Percentiles rank a stretch among this genome's conserved stretches.
phyloP scores from a whole-genome alignment of 2,113 vertebrate genomes.

The Entelurus aequoreus region DNA sequence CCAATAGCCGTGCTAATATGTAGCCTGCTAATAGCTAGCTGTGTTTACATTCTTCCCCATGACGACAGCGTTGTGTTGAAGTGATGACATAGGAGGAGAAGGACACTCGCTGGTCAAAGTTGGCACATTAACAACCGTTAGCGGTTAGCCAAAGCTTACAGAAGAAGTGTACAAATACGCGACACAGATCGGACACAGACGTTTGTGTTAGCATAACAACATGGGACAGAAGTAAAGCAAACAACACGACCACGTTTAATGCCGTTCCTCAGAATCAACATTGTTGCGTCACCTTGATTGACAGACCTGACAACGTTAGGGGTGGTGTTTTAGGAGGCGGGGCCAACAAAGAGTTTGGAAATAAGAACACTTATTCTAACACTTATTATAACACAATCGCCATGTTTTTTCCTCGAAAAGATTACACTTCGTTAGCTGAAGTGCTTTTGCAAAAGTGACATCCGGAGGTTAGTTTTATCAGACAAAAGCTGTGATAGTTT shows the following conservation, averaged over 20 bases:
- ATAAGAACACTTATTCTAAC: too few species aligned
- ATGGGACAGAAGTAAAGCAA: background rate
- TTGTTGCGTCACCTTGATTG: too few species aligned
- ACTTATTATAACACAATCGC: too few species aligned
- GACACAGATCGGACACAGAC: slow-evolving; percentile 21
- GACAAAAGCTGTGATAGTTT: too few species aligned
- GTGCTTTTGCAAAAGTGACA: too few species aligned
- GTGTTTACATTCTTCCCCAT: slow-evolving; percentile 46
- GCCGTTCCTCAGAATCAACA: too few species aligned
- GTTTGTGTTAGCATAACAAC: background rate
- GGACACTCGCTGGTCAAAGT: slow-evolving; percentile 93
- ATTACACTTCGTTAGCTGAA: too few species aligned
- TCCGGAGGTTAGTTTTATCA: too few species aligned
- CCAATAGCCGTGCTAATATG: slow-evolving; percentile 7
- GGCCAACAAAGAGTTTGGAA: too few species aligned
- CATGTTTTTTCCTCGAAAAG: too few species aligned
- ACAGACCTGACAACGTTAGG: too few species aligned
- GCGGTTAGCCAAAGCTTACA: slow-evolving; percentile 44
- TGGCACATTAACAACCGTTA: slow-evolving; percentile 80
- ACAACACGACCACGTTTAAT: background rate
- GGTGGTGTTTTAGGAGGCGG: too few species aligned
- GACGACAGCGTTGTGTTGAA: slow-evolving; percentile 61
- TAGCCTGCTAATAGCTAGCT: slow-evolving; percentile 47
- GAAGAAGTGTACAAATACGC: slow-evolving; percentile 37
- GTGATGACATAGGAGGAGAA: slow-evolving; percentile 39